Evolutionary conservation across 1,140 invertebrate genomes (phyloP), one percentile per base, ranked within the genome.

Genomic region (Drepana arcuata): DNA sequence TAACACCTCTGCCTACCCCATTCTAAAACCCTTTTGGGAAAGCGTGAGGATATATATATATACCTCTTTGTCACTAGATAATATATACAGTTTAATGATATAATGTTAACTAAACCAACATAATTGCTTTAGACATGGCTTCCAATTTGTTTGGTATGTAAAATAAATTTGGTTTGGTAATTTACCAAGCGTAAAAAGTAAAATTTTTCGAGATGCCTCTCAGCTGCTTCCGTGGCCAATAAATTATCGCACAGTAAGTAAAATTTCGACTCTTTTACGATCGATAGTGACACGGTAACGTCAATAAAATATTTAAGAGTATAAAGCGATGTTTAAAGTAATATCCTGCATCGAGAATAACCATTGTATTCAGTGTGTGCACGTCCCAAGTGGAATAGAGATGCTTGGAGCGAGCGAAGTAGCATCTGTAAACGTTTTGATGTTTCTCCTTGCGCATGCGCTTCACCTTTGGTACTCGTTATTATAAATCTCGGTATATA

Each of bases 341-440:
- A 46, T 41, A 47, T 40, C 37, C 33, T 32, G 37, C n/a, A n/a
- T 25, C 11, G 15, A 5, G 16, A 11, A 29, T 2, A 16, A 14
- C 37, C 32, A 41, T 47, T 47, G 40, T 47, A 16, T 56, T 45
- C 37, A 14, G 30, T 41, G 37, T 43, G 41, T 36, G n/a, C 36
- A 18, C 41, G 18, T 16, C 24, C 16, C 28, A 24, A 31, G 38
- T 35, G 30, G 37, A 40, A 24, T 45, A n/a, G 23, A 14, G 21
- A 21, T 33, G 31, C 42, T 43, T 37, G 25, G 45, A 41, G 33
- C 41, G 18, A 21, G 18, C 15, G 41, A 47, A 21, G 37, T 42
- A 48, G 41, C 50, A 46, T 48, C 40, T 53, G 55, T 55, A 48
- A 37, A 47, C 41, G 40, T 47, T 37, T 55, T 52, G 45, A 47